These are phyloP conservation scores for Lucifuga dentata DNA, from an alignment of 2,113 vertebrate genomes.

Conservation along the genomic window DNA sequence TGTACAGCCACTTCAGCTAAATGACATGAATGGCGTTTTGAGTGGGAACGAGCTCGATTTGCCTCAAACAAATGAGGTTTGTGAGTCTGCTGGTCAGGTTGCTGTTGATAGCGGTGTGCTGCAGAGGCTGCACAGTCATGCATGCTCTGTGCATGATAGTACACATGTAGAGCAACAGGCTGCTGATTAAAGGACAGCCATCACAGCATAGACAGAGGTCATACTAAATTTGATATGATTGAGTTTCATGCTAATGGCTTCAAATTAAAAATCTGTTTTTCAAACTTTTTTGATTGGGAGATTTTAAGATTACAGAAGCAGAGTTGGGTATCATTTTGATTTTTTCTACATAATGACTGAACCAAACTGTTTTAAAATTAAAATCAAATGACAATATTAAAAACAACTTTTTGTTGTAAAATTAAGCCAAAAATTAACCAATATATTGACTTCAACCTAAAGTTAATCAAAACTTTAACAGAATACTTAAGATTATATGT, in stretches of 20 bases:
- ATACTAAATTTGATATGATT: conserved; percentile 39
- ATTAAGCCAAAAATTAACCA: too few relatives aligned
- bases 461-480: too few relatives aligned
- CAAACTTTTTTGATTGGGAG: conserved; percentile 25
- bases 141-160: conserved; percentile 31
- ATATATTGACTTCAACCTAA: too few relatives aligned
- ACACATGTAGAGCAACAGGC: conserved; percentile 50
- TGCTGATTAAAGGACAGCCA: conserved; percentile 39
- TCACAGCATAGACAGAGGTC: conserved; percentile 27
- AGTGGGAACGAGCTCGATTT: conserved; percentile 29
- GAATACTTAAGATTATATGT: too few relatives aligned
- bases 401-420: too few relatives aligned
- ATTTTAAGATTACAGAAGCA: conserved; percentile 33
- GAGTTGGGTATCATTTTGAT: too few relatives aligned
- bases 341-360: not conserved
- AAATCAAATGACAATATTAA: too few relatives aligned
- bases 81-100: conserved; percentile 48
- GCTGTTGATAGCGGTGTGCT: conserved; percentile 51
- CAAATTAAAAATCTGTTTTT: conserved; percentile 46
- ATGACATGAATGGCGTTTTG: conserved; percentile 8
- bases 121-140: conserved; percentile 25
- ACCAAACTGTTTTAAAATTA: too few relatives aligned
- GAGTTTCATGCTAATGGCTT: conserved; percentile 49
- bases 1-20: conserved; percentile 17
- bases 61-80: conserved; percentile 47